These are phyloP conservation scores for Polia nebulosa DNA, from an alignment of 2,888 invertebrate genomes.

Conservation along the genomic window DNA sequence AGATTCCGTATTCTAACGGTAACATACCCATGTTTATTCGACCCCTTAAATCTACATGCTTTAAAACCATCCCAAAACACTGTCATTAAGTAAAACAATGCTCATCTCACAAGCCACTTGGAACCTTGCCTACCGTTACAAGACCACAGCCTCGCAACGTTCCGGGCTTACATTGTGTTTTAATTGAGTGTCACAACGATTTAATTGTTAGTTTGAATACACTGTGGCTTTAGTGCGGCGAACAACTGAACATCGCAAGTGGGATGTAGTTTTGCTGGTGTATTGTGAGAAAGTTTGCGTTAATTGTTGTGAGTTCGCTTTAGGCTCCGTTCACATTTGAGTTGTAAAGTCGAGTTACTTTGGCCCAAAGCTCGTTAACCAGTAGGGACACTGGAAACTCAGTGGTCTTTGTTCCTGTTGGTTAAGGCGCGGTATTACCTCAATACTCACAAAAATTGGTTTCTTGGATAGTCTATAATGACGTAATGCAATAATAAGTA, in stretches of 20 bases:
- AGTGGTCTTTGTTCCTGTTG: no score
- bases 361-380: no score
- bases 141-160: conserved; percentile 39
- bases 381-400: no score
- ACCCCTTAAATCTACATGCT: neutral
- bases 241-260: neutral
- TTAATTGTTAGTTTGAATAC: conserved; percentile 31
- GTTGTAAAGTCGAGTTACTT: no score
- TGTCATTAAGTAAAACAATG: conserved; percentile 29
- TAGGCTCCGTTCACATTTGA: neutral
- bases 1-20: no score
- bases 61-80: neutral
- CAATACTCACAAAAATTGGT: no score
- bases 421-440: no score
- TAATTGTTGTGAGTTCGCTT: conserved; percentile 14
- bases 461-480: no score
- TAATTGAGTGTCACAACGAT: conserved; percentile 50
- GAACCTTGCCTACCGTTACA: conserved; percentile 3
- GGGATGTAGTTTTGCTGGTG: conserved; percentile 11
- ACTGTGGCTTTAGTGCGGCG: conserved; percentile 38
- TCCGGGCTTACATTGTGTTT: conserved; percentile 37
- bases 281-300: conserved; percentile 2
- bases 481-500: no score
- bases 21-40: neutral
- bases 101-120: conserved; percentile 18